These are phyloP conservation scores for Oreotrochilus melanogaster DNA, from an alignment of 2,113 vertebrate species.

Conservation along the genomic window DNA sequence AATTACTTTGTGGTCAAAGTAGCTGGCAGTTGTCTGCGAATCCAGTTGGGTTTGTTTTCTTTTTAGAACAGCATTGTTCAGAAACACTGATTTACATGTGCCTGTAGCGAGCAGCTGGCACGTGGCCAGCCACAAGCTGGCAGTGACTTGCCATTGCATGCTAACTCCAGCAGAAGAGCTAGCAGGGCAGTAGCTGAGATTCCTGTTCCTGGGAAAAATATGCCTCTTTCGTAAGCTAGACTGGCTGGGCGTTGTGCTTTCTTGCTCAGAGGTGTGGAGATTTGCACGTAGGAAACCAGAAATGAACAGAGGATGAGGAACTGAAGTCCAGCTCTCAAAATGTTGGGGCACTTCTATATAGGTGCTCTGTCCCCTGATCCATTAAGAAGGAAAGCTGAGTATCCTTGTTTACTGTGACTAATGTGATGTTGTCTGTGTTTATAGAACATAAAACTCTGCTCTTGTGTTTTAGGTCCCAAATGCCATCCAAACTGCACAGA, in stretches of 20 bases:
- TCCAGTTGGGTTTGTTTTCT: constrained; percentile 46
- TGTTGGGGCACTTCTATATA: background rate
- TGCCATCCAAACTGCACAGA: constrained; percentile 87
- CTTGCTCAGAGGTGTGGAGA: background rate
- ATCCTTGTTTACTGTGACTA: background rate
- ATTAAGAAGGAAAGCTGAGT: background rate
- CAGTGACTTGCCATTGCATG: background rate
- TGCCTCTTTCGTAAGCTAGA: background rate
- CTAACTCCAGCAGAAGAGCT: background rate
- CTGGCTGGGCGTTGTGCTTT: background rate
- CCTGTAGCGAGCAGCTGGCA: background rate
- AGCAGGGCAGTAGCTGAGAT: background rate
- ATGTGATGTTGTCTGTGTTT: background rate
- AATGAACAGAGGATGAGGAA: background rate
- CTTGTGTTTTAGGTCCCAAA: constrained; percentile 78
- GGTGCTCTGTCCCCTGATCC: background rate
- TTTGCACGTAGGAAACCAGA: constrained; percentile 3
- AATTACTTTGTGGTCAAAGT: background rate
- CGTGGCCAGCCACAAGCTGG: background rate
- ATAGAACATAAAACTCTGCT: background rate
- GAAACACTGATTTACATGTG: constrained; percentile 29
- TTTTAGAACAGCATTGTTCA: background rate
- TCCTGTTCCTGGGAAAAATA: constrained; percentile 40
- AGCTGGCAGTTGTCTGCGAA: background rate
- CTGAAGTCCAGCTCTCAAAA: background rate